Evolutionary conservation across 1,140 invertebrate genomes (phyloP), one percentile per base, ranked within the genome.

Genomic region (Luehdorfia chinensis): DNA sequence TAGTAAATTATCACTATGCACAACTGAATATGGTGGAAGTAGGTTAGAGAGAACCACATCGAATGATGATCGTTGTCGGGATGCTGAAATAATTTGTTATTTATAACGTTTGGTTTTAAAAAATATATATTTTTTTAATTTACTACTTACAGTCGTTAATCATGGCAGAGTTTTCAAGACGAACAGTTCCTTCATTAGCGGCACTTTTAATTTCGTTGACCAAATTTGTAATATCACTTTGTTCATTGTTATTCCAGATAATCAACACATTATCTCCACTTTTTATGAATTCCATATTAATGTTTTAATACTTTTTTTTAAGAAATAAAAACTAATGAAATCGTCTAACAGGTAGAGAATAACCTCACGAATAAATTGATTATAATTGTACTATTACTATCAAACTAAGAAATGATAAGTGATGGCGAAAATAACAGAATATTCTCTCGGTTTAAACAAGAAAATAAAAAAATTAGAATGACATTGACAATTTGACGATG

Each of bases 31-130:
- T 36, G 84, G 85, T 25, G 59, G 31, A 1, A 87, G n/a, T 51
- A 85, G 84, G 57, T 90, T 89, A 4, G 89, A 89, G 11, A 92
- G 51, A 59, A 92, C 84, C 1, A 88, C 63, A 63, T 92, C 89
- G 55, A 91, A 89, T 2, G 87, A 87, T 13, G 91, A 91, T 21
- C 79, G 73, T 9, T 75, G 59, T 48, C 88, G 78, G 41, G 88
- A 87, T 19, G 73, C 90, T 91, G 55, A 54, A 75, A 83, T 45
- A 47, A 46, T 11, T 25, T 21, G 18, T 19, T 4, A 2, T 32
- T 43, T n/a, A n/a, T n/a, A n/a, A n/a, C n/a, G n/a, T n/a, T n/a
- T n/a, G n/a, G n/a, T n/a, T n/a, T n/a, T n/a, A n/a, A n/a, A n/a
- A n/a, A n/a, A n/a, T n/a, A n/a, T n/a, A n/a, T 6, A 21, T 19